These are phyloP conservation scores for Gila orcuttii DNA, from an alignment of 2,113 vertebrate species.

Conservation along the genomic window DNA sequence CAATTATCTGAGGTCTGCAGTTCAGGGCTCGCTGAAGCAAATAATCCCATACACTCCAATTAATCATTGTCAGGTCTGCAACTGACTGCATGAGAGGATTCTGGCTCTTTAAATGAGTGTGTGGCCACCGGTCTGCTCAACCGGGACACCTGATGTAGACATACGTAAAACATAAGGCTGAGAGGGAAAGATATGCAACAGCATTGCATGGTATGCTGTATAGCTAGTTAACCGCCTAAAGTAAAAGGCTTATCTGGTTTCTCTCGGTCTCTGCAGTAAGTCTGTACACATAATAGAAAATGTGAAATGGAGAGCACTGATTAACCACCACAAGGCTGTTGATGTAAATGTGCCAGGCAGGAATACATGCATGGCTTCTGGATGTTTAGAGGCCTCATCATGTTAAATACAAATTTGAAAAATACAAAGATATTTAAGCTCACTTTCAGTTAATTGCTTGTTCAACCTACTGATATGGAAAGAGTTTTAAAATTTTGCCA, in stretches of 20 bases:
- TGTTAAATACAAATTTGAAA: not conserved
- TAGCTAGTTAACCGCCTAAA: constrained; percentile 2
- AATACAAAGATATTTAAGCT: not conserved
- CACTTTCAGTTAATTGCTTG: not conserved
- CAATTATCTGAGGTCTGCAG: constrained; percentile 51
- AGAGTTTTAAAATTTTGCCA: not conserved
- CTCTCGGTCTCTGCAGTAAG: constrained; percentile 29
- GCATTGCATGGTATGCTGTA: constrained; percentile 61
- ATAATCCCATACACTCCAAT: constrained; percentile 53
- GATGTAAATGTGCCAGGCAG: not conserved
- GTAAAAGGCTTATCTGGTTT: not conserved
- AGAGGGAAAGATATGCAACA: not conserved
- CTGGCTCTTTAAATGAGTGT: constrained; percentile 35
- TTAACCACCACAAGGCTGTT: not conserved
- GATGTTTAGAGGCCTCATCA: not conserved
- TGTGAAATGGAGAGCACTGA: not conserved
- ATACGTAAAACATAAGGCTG: constrained; percentile 43
- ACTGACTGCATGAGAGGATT: constrained; percentile 9
- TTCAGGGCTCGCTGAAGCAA: constrained; percentile 46
- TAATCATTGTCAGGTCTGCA: constrained; percentile 45
- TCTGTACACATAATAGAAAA: constrained; percentile 25
- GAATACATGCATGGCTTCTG: not conserved
- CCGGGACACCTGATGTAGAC: constrained; percentile 42
- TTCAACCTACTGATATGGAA: not conserved
- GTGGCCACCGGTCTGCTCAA: not conserved